A percentile compares a stretch with the other conserved stretches of the same genome.
Conservation (phyloP, 2,888 invertebrate genomes). For the Matsumyia berberina region DNA sequence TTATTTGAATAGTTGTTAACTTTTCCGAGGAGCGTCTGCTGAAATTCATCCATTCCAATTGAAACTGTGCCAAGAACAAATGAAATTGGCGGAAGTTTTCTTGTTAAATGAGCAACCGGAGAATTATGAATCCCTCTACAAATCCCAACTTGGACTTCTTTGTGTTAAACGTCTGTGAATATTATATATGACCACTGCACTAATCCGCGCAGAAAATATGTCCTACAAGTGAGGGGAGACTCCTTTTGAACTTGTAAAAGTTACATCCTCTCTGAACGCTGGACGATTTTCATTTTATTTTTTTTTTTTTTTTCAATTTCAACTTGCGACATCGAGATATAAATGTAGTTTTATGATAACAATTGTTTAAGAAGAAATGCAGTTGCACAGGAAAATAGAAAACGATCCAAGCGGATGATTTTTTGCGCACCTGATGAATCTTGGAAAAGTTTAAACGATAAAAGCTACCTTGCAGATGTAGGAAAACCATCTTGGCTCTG, state of each 20-base stretch:
- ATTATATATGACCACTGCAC: constrained; percentile 60
- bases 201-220: constrained; percentile 61
- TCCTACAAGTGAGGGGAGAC: constrained; percentile 38
- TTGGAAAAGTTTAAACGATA: constrained; percentile 47
- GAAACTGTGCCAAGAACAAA: constrained; percentile 65
- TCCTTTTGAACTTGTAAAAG: constrained; percentile 63
- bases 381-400: constrained; percentile 53
- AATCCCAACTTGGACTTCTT: constrained; percentile 46
- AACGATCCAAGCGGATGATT: constrained; percentile 60
- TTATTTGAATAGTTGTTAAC: constrained; percentile 19
- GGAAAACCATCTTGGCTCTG: constrained; percentile 18
- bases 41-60: constrained; percentile 48
- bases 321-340: constrained; percentile 56
- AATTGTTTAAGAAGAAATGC: constrained; percentile 53
- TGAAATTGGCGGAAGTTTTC: constrained; percentile 66
- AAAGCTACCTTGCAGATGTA: not conserved
- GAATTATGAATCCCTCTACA: constrained; percentile 59
- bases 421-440: constrained; percentile 67
- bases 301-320: constrained; percentile 10
- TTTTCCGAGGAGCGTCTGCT: constrained; percentile 43
- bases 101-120: constrained; percentile 55
- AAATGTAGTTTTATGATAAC: constrained; percentile 65
- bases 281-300: constrained; percentile 2
- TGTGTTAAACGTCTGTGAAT: constrained; percentile 56
- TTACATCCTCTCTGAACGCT: constrained; percentile 54